phyloP scores from a whole-genome alignment of 2,888 invertebrate species.

The Brachylomia viminalis region DNA sequence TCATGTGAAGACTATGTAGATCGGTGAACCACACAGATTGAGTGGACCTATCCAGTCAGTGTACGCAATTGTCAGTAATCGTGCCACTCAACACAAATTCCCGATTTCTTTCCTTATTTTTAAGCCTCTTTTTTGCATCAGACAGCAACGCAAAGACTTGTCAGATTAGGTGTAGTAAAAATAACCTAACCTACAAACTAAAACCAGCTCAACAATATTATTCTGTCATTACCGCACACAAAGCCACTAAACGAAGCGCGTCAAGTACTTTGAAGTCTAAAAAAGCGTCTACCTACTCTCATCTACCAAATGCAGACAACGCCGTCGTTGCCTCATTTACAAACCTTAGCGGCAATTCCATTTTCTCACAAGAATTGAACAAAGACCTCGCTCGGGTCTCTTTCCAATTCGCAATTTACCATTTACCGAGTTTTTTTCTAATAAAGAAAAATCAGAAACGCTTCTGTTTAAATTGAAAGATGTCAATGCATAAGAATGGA shows the following conservation, averaged over 20 bases:
- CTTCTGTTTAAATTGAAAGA: conserved; percentile 66
- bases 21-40: no score
- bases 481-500: conserved; percentile 65
- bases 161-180: no score
- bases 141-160: no score
- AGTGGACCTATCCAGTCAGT: no score
- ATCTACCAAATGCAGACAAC: conserved; percentile 55
- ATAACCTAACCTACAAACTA: background rate
- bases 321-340: conserved; percentile 64
- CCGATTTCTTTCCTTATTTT: background rate
- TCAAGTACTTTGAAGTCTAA: conserved; percentile 48
- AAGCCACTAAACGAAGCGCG: conserved; percentile 24
- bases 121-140: background rate
- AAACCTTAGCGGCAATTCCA: conserved; percentile 68
- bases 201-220: background rate
- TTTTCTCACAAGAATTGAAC: conserved; percentile 69
- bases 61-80: no score
- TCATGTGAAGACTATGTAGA: no score
- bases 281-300: conserved; percentile 47
- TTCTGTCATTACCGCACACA: background rate
- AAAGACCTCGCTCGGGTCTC: conserved; percentile 61
- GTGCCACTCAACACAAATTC: no score
- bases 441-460: conserved; percentile 62
- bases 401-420: conserved; percentile 68
- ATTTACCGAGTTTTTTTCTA: conserved; percentile 62